These are phyloP conservation scores for Balanococcus diminutus DNA, from an alignment of 2,888 invertebrate species.

Conservation along the genomic window DNA sequence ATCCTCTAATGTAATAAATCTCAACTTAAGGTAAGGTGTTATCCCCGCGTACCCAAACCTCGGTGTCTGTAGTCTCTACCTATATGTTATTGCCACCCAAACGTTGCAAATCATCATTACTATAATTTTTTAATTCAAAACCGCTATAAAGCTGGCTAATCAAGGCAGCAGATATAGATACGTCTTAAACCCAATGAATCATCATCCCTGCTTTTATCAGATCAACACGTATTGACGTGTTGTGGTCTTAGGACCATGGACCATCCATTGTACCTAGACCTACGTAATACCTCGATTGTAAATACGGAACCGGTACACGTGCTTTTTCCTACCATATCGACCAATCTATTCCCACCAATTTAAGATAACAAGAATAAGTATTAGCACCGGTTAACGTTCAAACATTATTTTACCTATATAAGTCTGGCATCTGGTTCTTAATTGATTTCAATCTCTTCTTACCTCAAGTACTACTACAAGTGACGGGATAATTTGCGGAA, in stretches of 20 bases:
- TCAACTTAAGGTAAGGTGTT: background rate
- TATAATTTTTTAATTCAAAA: background rate
- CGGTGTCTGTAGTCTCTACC: no score
- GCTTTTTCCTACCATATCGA: conserved; percentile 27
- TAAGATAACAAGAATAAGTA: conserved; percentile 44
- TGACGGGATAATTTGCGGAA: background rate
- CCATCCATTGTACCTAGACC: no score
- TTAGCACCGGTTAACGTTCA: conserved; percentile 27
- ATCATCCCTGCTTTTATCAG: background rate
- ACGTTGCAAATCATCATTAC: conserved; percentile 12
- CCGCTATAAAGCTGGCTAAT: background rate
- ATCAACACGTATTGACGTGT: background rate
- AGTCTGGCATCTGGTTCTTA: conserved; percentile 36
- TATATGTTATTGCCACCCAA: background rate
- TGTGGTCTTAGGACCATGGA: no score
- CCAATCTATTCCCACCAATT: conserved; percentile 48
- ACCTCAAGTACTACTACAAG: background rate
- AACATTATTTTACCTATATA: conserved; percentile 38
- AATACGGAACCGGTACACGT: background rate
- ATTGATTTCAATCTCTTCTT: conserved; percentile 27
- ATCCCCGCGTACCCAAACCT: background rate
- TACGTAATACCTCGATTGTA: background rate
- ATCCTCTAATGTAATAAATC: conserved; percentile 36
- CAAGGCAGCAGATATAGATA: background rate
- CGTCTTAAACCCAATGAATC: conserved; percentile 15